A percentile compares a stretch with the other conserved stretches of the same genome.
These are phyloP conservation scores for Aphidoletes aphidimyza DNA, from an alignment of 2,888 invertebrate genomes.

Conservation along the genomic window DNA sequence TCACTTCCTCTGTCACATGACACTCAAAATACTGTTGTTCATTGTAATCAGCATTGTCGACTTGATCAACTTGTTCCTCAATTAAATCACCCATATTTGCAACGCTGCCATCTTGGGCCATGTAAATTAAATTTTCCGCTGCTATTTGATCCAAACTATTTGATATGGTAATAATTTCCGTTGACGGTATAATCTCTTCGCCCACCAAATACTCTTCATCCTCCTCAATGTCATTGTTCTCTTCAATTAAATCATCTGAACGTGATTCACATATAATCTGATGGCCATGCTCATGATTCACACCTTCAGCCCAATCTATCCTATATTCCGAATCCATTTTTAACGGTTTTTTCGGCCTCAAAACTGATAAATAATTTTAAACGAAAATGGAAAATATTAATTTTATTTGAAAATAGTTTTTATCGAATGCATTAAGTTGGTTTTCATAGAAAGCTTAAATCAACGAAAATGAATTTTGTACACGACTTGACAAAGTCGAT, in stretches of 20 bases:
- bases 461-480: no score
- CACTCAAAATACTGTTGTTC: slow-evolving; percentile 68
- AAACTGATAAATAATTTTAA: no score
- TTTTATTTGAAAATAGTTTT: no score
- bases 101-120: slow-evolving; percentile 70
- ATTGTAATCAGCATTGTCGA: slow-evolving; percentile 59
- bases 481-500: no score
- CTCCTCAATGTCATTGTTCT: slow-evolving; percentile 41
- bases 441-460: no score
- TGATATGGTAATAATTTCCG: slow-evolving; percentile 58
- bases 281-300: not conserved
- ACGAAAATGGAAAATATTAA: no score
- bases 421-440: no score
- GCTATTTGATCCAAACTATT: slow-evolving; percentile 70
- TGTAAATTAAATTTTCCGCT: slow-evolving; percentile 73
- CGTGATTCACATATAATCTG: slow-evolving; percentile 22
- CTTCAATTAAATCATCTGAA: slow-evolving; percentile 53
- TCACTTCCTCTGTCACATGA: slow-evolving; percentile 82
- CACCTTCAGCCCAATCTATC: slow-evolving; percentile 35
- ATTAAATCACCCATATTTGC: slow-evolving; percentile 62
- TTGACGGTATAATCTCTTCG: slow-evolving; percentile 58
- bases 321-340: slow-evolving; percentile 18
- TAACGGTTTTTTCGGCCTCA: not conserved
- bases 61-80: slow-evolving; percentile 60
- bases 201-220: slow-evolving; percentile 57